Evolutionary conservation across 2,888 invertebrate species (phyloP), one percentile per base, ranked within the genome.

Genomic region (Mimas tiliae): DNA sequence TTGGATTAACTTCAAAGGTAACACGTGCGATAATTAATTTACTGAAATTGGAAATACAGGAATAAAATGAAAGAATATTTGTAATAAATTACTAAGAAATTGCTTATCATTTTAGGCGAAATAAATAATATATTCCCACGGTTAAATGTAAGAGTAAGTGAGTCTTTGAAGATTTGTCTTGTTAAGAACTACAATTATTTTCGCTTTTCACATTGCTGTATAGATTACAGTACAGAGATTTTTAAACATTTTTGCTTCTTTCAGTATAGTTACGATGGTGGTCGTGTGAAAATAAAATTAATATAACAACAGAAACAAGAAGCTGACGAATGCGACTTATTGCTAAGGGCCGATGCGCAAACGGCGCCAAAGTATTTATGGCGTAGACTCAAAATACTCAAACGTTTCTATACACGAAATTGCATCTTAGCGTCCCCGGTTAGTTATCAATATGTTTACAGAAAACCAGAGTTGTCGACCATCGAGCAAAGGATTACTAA

Each of bases 1-100:
- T 73, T 65, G 74, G 79, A 83, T 86, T 82, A 83, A 83, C 83
- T 82, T 87, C 86, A 88, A 88, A 88, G 86, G 21, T 66, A 53
- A 63, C 50, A 19, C 21, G 53, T 63, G 69, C 68, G 51, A 21
- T 55, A 21, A 6, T 16, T 58, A 42, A 6, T 38, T 19, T 19
- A 19, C 19, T 42, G 19, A 19, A 9, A n/a, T 16, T 16, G 8
- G 16, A 19, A 58, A 12, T 58, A 16, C 16, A 19, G 19, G 19
- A 12, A 42, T 9, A 58, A 19, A 19, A 12, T 21, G 27, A 14
- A 42, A 42, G 42, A 42, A 42, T 14, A 45, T 45, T 45, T 45
- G 14, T 51, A 27, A 7, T 52, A 6, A 14, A 14, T 14, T 12
- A 12, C 27, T 6, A 27, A 6, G 0, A 27, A 27, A 21, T 27